These are phyloP conservation scores for Poeciliopsis retropinna DNA, from an alignment of 2,113 vertebrate genomes.

Conservation along the genomic window DNA sequence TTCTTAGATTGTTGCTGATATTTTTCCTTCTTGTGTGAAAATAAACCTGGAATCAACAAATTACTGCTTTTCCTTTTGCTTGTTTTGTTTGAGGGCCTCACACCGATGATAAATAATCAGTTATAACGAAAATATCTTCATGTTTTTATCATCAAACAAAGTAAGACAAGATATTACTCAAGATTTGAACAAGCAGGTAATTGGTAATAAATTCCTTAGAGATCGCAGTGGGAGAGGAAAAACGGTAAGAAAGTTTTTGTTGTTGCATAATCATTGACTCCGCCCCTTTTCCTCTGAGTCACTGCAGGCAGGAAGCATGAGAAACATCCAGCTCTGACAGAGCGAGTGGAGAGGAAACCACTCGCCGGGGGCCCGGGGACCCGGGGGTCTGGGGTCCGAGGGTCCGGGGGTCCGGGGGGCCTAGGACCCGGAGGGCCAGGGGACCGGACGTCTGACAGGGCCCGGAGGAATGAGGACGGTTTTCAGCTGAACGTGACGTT, in stretches of 20 bases:
- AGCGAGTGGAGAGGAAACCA: neutral
- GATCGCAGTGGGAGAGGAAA: no score
- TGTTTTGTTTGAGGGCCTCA: no score
- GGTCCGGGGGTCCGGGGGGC: no score
- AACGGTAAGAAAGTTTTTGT: neutral
- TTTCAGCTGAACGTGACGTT: neutral
- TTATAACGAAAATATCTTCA: neutral
- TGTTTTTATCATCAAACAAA: neutral
- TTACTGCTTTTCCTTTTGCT: no score
- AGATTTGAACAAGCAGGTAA: neutral
- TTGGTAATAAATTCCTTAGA: neutral
- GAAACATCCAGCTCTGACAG: neutral
- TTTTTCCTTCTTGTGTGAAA: no score
- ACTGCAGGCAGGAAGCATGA: neutral
- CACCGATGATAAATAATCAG: neutral
- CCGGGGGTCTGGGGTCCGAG: no score
- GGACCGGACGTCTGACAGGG: no score
- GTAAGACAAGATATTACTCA: neutral
- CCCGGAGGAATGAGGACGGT: no score
- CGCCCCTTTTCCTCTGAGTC: constrained; percentile 25
- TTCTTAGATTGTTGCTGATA: no score
- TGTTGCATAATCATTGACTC: constrained; percentile 2
- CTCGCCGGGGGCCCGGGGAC: no score
- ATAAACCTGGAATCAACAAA: no score
- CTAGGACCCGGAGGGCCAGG: accelerated